phyloP scores from a whole-genome alignment of 2,888 invertebrate genomes.

The Cataglyphis livida region DNA sequence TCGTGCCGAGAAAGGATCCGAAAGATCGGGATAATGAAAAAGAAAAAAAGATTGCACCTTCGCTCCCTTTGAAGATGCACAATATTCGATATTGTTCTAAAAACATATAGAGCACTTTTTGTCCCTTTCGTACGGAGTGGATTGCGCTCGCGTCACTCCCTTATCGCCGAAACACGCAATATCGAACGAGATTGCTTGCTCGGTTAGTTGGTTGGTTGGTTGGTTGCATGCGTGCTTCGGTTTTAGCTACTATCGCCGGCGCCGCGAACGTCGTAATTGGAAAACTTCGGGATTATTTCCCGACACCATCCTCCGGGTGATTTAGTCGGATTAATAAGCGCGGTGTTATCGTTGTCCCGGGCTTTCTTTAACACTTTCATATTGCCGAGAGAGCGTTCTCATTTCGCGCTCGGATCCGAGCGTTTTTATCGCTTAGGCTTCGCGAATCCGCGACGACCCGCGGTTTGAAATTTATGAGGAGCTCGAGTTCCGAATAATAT shows the following conservation, averaged over 20 bases:
- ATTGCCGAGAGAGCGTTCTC: conserved; percentile 9
- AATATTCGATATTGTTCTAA: conserved; percentile 58
- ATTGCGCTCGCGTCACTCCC: conserved; percentile 31
- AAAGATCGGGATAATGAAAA: background rate
- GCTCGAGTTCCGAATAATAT: conserved; percentile 12
- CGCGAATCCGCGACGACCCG: conserved; percentile 12
- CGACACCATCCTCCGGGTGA: conserved; percentile 24
- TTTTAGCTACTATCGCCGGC: conserved; percentile 27
- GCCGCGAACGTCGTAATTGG: conserved; percentile 47
- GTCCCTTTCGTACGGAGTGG: conserved; percentile 32
- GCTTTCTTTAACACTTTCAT: conserved; percentile 46
- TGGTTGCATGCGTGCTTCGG: conserved; percentile 33
- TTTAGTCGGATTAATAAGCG: conserved; percentile 54
- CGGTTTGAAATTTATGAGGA: conserved; percentile 12
- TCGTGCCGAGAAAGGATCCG: background rate
- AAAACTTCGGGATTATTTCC: conserved; percentile 53
- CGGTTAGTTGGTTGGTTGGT: conserved; percentile 13
- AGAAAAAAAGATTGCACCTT: conserved; percentile 40
- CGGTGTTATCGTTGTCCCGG: conserved; percentile 49
- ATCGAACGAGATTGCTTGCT: conserved; percentile 54
- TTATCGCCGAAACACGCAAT: conserved; percentile 46
- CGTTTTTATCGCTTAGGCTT: conserved; percentile 23
- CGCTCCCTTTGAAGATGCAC: conserved; percentile 59
- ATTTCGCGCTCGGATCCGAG: conserved; percentile 30
- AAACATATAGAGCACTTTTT: conserved; percentile 49